phyloP scores from a whole-genome alignment of 2,797 vertebrate genomes.

The Moxostoma hubbsi region DNA sequence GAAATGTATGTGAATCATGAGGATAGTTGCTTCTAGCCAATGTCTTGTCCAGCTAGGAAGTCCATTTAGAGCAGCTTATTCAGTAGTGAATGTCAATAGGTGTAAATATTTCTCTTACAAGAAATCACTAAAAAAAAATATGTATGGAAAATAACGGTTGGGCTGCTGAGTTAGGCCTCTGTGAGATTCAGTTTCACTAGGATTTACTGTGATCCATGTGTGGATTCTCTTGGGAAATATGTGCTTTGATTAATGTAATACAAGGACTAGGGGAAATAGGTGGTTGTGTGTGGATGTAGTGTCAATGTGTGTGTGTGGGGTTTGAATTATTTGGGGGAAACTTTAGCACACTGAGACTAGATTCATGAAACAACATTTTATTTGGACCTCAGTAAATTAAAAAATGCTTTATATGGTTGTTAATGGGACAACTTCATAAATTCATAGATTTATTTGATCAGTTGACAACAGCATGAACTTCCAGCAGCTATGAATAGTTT shows the following conservation, averaged over 20 bases:
- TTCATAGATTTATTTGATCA: neutral
- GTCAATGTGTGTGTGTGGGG: neutral
- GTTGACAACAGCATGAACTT: neutral
- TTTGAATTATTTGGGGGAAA: neutral
- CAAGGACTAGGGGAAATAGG: slow-evolving; percentile 78
- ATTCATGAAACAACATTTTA: slow-evolving; percentile 8
- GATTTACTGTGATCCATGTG: slow-evolving; percentile 88
- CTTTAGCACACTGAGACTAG: neutral
- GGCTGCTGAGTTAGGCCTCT: slow-evolving; percentile 38
- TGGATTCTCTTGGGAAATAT: slow-evolving; percentile 83
- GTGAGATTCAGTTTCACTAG: slow-evolving; percentile 87
- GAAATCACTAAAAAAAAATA: slow-evolving; percentile 42
- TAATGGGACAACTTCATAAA: neutral
- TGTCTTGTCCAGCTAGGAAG: slow-evolving; percentile 9
- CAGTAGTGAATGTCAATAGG: slow-evolving; percentile 20
- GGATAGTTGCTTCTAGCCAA: neutral
- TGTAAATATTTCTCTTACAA: slow-evolving; percentile 37
- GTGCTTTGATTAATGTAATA: slow-evolving; percentile 90
- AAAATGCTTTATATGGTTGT: neutral
- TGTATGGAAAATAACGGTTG: slow-evolving; percentile 46
- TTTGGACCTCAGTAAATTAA: neutral
- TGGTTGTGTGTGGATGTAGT: slow-evolving; percentile 54
- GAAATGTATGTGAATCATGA: slow-evolving; percentile 1
- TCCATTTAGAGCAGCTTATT: slow-evolving; percentile 9
- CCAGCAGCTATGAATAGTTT: neutral